Evolutionary conservation across 2,797 vertebrate species (phyloP), one percentile per base, ranked within the genome.

Genomic region (Scarus forsteni): DNA sequence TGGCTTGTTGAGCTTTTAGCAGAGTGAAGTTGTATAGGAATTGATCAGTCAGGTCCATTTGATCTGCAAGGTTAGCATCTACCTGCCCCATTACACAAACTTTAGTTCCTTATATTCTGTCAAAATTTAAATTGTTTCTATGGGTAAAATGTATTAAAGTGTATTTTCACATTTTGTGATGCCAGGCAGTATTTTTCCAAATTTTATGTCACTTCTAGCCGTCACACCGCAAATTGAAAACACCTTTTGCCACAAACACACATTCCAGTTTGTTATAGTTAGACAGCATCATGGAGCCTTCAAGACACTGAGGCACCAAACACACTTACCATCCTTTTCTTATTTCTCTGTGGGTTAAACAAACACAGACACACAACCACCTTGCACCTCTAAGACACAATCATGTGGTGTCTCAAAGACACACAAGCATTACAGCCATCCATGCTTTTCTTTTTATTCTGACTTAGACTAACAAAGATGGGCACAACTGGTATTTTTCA

Each of bases 291-390:
- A 77, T 34, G 51, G 55, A 75, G 70, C 68, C 80, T 73, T 54
- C 77, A 85, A 71, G 83, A 80, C 84, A 73, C 48, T 38, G 61
- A 81, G 81, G 81, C 81, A 84, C 81, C 83, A 80, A 71, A 72
- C 71, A 70, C 61, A 55, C 69, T 38, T 39, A 67, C 66, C 80
- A 79, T 79, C 57, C 63, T 71, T 74, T 77, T 80, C 70, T 79
- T 83, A 63, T 73, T 66, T 50, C 69, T 62, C 48, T 39, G 67
- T 39, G 69, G 73, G 67, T 77, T 82, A 85, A 83, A 89, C 79
- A 89, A 87, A 89, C 83, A 84, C 64, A 89, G 87, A 82, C 80
- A 70, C 73, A 68, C 75, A 84, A 79, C 66, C 65, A 80, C 60
- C 70, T 71, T 15, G 1, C 1, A 16, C 72, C 77, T 74, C 77